A percentile compares a stretch with the other conserved stretches of the same genome.
These are phyloP conservation scores for Apistogramma diplotaenia DNA, from an alignment of 2,113 vertebrate genomes.

Conservation along the genomic window DNA sequence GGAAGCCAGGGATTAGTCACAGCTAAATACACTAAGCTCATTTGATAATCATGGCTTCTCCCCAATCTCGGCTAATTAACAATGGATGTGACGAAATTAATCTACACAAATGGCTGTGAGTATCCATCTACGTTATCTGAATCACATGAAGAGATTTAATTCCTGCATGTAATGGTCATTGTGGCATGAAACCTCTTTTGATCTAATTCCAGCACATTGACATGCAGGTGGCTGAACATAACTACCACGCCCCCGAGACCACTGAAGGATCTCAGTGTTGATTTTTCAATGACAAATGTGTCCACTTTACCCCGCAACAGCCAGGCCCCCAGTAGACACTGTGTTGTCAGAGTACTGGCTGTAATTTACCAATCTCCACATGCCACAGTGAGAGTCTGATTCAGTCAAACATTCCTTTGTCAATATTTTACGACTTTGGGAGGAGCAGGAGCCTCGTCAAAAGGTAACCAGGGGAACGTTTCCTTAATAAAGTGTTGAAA, in stretches of 20 bases:
- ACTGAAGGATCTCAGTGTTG: neutral
- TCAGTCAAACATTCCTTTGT: neutral
- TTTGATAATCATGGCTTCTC: conserved; percentile 64
- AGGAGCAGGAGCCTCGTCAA: neutral
- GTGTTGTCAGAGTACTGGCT: neutral
- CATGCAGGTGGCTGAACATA: conserved; percentile 22
- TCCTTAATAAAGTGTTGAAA: neutral
- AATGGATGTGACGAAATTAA: conserved; percentile 57
- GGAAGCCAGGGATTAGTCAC: conserved; percentile 59
- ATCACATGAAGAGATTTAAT: conserved; percentile 28
- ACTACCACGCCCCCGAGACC: neutral
- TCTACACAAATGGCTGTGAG: conserved; percentile 52
- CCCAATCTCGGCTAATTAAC: conserved; percentile 63
- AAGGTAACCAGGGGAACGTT: neutral
- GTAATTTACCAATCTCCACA: neutral
- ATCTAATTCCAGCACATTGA: conserved; percentile 3
- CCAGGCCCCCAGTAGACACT: neutral
- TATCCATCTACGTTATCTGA: conserved; percentile 34
- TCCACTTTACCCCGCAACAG: neutral
- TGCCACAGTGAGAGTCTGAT: neutral
- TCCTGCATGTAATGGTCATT: conserved; percentile 11
- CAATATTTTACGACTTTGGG: neutral
- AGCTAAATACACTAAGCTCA: conserved; percentile 61
- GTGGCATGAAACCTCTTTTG: conserved; percentile 12
- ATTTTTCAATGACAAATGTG: neutral